Percentiles rank a stretch among this genome's conserved stretches.
Evolutionary conservation across 2,888 invertebrate genomes (phyloP).

Genomic region (Pasiphila rectangulata): DNA sequence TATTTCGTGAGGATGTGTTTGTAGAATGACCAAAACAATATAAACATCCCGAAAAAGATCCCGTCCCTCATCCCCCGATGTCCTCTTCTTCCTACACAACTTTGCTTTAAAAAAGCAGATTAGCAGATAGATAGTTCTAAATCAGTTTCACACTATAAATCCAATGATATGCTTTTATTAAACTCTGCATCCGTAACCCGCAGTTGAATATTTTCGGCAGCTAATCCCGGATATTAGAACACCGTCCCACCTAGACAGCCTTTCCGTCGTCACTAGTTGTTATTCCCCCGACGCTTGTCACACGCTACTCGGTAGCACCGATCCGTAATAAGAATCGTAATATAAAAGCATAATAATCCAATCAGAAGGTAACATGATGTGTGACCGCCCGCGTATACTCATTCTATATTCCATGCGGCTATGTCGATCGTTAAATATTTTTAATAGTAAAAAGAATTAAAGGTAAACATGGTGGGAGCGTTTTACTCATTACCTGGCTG

Average conservation of each 20-base stretch:
- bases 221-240: slow-evolving; percentile 25
- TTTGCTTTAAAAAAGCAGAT: too few species aligned
- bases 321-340: slow-evolving; percentile 75
- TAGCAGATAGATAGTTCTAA: too few species aligned
- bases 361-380: slow-evolving; percentile 69
- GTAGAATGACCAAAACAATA: too few species aligned
- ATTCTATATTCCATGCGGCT: slow-evolving; percentile 70
- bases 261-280: slow-evolving; percentile 57
- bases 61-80: too few species aligned
- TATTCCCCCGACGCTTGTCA: slow-evolving; percentile 69
- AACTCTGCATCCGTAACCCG: too few species aligned
- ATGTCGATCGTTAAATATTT: slow-evolving; percentile 70
- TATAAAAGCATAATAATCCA: slow-evolving; percentile 80
- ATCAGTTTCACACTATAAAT: too few species aligned
- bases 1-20: too few species aligned
- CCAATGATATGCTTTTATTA: too few species aligned
- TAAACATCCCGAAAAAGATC: too few species aligned
- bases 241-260: slow-evolving; percentile 37
- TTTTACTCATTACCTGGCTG: slow-evolving; percentile 23
- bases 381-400: slow-evolving; percentile 70
- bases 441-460: slow-evolving; percentile 65
- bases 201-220: slow-evolving; percentile 10
- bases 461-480: slow-evolving; percentile 47
- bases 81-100: too few species aligned
- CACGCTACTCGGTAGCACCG: slow-evolving; percentile 68